Evolutionary conservation across 1,140 invertebrate species (phyloP), one percentile per base, ranked within the genome.

Genomic region (Nasonia vitripennis): DNA sequence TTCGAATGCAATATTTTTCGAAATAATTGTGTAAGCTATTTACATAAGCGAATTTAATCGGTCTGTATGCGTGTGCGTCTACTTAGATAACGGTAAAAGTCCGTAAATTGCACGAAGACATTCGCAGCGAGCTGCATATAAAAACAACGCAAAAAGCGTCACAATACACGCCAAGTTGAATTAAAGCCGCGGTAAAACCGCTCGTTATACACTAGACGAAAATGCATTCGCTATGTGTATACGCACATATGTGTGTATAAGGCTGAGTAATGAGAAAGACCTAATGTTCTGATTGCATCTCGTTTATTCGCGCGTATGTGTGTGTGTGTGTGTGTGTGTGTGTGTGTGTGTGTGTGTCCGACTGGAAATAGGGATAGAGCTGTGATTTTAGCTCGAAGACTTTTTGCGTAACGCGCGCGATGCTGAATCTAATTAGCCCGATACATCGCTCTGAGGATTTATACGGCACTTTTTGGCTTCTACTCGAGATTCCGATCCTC

Each of bases 211-310:
- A 9, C 41, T 45, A 45, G 11, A 51, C 11, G 12, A 62, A 62
- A 20, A 62, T 62, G 55, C 20, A 62, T 7, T n/a, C 55, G 55
- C 55, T 45, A 2, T 45, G 9, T 45, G 9, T 37, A 37, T 37
- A 37, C 5, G 34, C 4, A 37, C 3, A 4, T 37, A 6, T 37
- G 3, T 5, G 51, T 20, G 51, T 79, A 67, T 31, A 27, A 23
- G 11, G 55, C 6, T n/a, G n/a, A 2, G 9, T 79, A 71, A 68
- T n/a, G 55, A 37, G 55, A 68, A 79, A 79, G 34, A 11, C 31
- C 34, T 23, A 23, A 79, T 68, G 55, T 23, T 68, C 51, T 79
- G 23, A 79, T 79, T 67, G 20, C 55, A 67, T 68, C 31, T 41
- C 34, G 41, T 83, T 23, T 48, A 79, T 79, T 79, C 17, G 55